Evolutionary conservation across 2,888 invertebrate genomes (phyloP), one percentile per base, ranked within the genome.

Genomic region (Hemicrepidius hirtus): DNA sequence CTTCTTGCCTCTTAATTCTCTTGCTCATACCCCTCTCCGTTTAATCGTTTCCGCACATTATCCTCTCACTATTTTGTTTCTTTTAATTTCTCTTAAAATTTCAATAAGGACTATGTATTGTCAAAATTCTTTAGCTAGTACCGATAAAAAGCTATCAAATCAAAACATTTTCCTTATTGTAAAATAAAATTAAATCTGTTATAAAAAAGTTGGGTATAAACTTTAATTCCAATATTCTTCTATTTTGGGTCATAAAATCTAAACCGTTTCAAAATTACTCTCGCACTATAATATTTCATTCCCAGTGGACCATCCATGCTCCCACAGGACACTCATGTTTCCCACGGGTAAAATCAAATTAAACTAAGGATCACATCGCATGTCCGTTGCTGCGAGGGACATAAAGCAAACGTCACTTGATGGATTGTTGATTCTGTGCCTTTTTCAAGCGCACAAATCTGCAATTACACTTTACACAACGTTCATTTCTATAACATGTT

Each of bases 331-430:
- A 55, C 12, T 60, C 66, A 12, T 24, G 44, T 57, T 76, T 76
- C 76, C 76, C 76, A 76, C 76, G 76, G 74, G 76, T 76, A 74
- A 71, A 73, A 72, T 72, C 55, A 68, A 74, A 74, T 74, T 60
- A 69, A 67, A 68, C 40, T 67, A 67, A 64, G 68, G 68, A 73
- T 68, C 65, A 44, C 53, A 76, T 76, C 60, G 71, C 71, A 72
- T 76, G 76, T 66, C 72, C 71, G 53, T 63, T 40, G 64, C 62
- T 46, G 71, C 40, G 41, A 37, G 68, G 65, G 68, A 68, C 71
- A 40, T 32, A 32, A 21, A 24, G 53, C 65, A 44, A 63, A 64
- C 67, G 73, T 67, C 73, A 68, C 57, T 69, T 73, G 68, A 66
- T 66, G 67, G 50, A 66, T 66, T 55, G 68, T 71, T 71, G 73